Conservation (phyloP, 2,888 invertebrate species). For the Rugalucina vietnamica region DNA sequence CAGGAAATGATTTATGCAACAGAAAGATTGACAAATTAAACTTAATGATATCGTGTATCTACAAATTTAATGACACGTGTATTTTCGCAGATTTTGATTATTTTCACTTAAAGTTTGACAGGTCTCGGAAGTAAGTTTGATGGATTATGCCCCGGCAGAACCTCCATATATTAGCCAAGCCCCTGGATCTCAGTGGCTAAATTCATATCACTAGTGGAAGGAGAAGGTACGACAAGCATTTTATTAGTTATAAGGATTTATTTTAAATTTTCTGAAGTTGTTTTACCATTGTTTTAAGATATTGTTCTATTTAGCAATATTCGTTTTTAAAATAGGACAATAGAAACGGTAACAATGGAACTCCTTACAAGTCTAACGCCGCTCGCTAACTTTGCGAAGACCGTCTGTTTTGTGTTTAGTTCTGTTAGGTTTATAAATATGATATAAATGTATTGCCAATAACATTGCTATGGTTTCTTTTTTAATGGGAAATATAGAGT, state of each 20-base stretch:
- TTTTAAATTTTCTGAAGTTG: background rate
- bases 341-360: too few relatives aligned
- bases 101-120: conserved; percentile 42
- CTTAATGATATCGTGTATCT: conserved; percentile 23
- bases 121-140: conserved; percentile 40
- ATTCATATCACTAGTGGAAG: background rate
- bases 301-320: too few relatives aligned
- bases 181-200: background rate
- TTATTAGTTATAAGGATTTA: too few relatives aligned
- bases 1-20: conserved; percentile 8
- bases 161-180: background rate
- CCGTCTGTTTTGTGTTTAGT: too few relatives aligned
- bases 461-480: too few relatives aligned
- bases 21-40: conserved; percentile 27
- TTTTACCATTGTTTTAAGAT: background rate
- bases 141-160: background rate
- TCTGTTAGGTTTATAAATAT: too few relatives aligned
- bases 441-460: too few relatives aligned
- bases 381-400: too few relatives aligned
- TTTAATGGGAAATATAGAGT: too few relatives aligned
- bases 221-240: background rate
- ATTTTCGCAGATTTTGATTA: conserved; percentile 11
- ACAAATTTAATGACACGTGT: conserved; percentile 48
- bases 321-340: too few relatives aligned
- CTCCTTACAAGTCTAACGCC: too few relatives aligned